Evolutionary conservation across 1,140 invertebrate species (phyloP).

Genomic region (Drosophila pandora): DNA sequence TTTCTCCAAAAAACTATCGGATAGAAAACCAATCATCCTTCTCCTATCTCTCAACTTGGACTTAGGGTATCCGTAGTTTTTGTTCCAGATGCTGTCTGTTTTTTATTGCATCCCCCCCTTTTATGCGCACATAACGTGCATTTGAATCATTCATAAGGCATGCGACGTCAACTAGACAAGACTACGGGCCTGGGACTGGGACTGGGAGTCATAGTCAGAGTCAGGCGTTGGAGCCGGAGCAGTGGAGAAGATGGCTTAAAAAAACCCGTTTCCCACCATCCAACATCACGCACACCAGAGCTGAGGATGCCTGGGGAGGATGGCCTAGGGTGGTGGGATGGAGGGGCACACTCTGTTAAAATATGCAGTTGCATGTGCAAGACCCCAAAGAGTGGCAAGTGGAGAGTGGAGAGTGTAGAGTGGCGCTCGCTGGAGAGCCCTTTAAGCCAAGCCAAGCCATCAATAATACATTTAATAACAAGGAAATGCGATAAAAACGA

Average conservation of each 20-base stretch:
- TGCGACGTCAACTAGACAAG: constrained; percentile 72
- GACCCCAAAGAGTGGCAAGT: constrained; percentile 41
- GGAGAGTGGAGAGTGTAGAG: constrained; percentile 40
- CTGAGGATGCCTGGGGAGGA: constrained; percentile 19
- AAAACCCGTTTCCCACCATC: constrained; percentile 66
- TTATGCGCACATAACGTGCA: constrained; percentile 75
- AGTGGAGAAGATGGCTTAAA: not conserved
- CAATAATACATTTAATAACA: constrained; percentile 73
- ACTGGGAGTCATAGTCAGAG: not conserved
- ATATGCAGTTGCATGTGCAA: constrained; percentile 76
- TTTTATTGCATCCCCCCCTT: constrained; percentile 26
- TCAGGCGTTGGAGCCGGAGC: not conserved
- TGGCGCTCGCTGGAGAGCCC: constrained; percentile 57
- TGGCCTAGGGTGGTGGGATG: not conserved
- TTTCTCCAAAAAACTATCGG: too few relatives aligned
- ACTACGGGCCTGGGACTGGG: constrained; percentile 28
- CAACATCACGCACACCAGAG: constrained; percentile 37
- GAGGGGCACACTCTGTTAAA: constrained; percentile 51
- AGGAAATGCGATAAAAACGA: constrained; percentile 55
- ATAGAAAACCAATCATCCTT: too few relatives aligned
- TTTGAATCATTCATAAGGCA: constrained; percentile 82
- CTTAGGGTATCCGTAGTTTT: constrained; percentile 9
- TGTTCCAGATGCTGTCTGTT: not conserved
- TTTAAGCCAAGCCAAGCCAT: constrained; percentile 46
- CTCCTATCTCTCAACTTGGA: too few relatives aligned